Evolutionary conservation across 2,888 invertebrate genomes (phyloP).

Genomic region (Thysanoteuthis rhombus): DNA sequence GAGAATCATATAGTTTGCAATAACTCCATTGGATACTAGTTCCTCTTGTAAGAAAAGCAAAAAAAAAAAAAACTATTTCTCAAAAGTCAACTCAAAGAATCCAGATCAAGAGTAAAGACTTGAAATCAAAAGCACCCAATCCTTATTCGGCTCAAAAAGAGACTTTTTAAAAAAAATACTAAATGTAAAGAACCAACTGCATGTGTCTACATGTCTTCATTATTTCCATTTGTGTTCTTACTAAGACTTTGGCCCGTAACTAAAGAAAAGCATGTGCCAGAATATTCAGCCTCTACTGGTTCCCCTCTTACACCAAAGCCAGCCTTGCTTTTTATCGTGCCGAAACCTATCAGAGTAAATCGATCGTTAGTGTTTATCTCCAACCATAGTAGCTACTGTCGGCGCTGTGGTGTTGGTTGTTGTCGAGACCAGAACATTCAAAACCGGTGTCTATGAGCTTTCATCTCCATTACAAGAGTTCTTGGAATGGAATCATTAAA

Average conservation of each 20-base stretch:
- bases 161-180: background rate
- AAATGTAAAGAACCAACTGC: background rate
- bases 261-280: background rate
- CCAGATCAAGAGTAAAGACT: background rate
- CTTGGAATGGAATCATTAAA: background rate
- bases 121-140: background rate
- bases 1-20: too few relatives aligned
- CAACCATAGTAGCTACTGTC: background rate
- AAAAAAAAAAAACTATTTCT: too few relatives aligned
- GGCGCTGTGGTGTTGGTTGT: background rate
- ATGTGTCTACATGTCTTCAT: background rate
- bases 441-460: background rate
- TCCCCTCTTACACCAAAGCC: background rate
- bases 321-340: background rate
- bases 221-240: background rate
- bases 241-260: background rate
- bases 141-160: background rate
- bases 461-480: background rate
- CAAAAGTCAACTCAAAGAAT: too few relatives aligned
- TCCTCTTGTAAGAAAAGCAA: too few relatives aligned
- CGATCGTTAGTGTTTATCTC: background rate
- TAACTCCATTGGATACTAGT: too few relatives aligned
- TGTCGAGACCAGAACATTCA: background rate
- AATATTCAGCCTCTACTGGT: background rate
- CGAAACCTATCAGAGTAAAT: background rate